Evolutionary conservation across 2,113 vertebrate species (phyloP).

Genomic region (Anguilla japonica): DNA sequence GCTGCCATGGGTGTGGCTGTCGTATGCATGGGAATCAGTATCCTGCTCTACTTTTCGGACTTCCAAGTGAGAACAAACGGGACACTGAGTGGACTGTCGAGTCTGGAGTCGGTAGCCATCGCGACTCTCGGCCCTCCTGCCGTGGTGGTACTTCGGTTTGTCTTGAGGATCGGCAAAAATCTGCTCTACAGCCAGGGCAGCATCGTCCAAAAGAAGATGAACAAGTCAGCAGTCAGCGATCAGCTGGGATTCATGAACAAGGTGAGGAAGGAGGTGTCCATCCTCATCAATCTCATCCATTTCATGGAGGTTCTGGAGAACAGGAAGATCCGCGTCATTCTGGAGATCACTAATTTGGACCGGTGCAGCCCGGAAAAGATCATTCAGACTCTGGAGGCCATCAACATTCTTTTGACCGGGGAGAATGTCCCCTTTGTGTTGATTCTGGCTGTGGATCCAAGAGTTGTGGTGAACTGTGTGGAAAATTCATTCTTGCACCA

Average conservation of each 20-base stretch:
- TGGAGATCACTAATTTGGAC: slow-evolving; percentile 75
- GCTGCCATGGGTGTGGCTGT: slow-evolving; percentile 42
- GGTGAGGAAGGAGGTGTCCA: slow-evolving; percentile 67
- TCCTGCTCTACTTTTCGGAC: slow-evolving; percentile 41
- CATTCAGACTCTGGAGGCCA: slow-evolving; percentile 72
- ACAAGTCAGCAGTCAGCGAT: slow-evolving; percentile 62
- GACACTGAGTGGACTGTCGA: slow-evolving; percentile 34
- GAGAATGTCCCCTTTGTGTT: slow-evolving; percentile 73
- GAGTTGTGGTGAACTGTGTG: slow-evolving; percentile 69
- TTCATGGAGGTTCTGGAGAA: slow-evolving; percentile 78
- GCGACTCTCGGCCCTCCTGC: slow-evolving; percentile 59
- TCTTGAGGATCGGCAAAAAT: slow-evolving; percentile 63
- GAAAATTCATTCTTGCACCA: slow-evolving; percentile 64
- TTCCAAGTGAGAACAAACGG: slow-evolving; percentile 30
- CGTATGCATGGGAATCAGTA: slow-evolving; percentile 2
- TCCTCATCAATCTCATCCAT: slow-evolving; percentile 62
- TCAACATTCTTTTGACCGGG: slow-evolving; percentile 73
- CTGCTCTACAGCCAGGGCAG: slow-evolving; percentile 70
- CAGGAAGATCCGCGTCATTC: slow-evolving; percentile 65
- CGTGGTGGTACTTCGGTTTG: slow-evolving; percentile 49
- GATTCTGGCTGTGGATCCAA: slow-evolving; percentile 74
- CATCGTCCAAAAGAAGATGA: slow-evolving; percentile 69
- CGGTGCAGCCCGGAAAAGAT: slow-evolving; percentile 70
- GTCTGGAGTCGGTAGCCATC: slow-evolving; percentile 54
- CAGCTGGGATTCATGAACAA: slow-evolving; percentile 79